Evolutionary conservation across 2,797 vertebrate species (phyloP).

Genomic region (Antrozous pallidus): DNA sequence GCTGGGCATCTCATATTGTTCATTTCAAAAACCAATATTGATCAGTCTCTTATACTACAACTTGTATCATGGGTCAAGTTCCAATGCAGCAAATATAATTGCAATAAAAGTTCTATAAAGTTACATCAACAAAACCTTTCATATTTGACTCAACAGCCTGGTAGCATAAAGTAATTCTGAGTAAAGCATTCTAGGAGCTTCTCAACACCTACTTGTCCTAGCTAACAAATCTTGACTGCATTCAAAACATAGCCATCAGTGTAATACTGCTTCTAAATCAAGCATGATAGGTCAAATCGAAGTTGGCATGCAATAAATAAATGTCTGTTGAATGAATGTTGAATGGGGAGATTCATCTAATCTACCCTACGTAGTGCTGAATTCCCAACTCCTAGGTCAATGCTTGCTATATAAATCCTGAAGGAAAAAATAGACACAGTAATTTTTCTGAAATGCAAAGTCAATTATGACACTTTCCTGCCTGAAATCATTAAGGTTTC

Average conservation of each 20-base stretch:
- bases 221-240: background rate
- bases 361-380: background rate
- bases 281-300: slow-evolving; percentile 76
- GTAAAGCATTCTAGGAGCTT: background rate
- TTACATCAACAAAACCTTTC: slow-evolving; percentile 39
- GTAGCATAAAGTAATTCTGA: slow-evolving; percentile 23
- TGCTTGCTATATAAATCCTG: background rate
- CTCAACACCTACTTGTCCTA: background rate
- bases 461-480: background rate
- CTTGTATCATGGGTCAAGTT: slow-evolving; percentile 71
- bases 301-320: slow-evolving; percentile 69
- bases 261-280: slow-evolving; percentile 74
- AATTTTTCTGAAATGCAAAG: slow-evolving; percentile 30
- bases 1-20: slow-evolving; percentile 66
- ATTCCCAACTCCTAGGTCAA: slow-evolving; percentile 21
- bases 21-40: slow-evolving; percentile 64
- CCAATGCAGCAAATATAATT: slow-evolving; percentile 37
- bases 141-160: slow-evolving; percentile 8
- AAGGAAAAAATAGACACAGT: slow-evolving; percentile 38
- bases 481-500: slow-evolving; percentile 27
- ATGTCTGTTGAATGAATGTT: slow-evolving; percentile 72
- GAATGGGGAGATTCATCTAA: slow-evolving; percentile 47
- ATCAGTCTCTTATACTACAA: slow-evolving; percentile 77
- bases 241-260: slow-evolving; percentile 69
- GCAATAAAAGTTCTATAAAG: slow-evolving; percentile 58